These are phyloP conservation scores for Anodontia alba DNA, from an alignment of 2,888 invertebrate genomes.

Conservation along the genomic window DNA sequence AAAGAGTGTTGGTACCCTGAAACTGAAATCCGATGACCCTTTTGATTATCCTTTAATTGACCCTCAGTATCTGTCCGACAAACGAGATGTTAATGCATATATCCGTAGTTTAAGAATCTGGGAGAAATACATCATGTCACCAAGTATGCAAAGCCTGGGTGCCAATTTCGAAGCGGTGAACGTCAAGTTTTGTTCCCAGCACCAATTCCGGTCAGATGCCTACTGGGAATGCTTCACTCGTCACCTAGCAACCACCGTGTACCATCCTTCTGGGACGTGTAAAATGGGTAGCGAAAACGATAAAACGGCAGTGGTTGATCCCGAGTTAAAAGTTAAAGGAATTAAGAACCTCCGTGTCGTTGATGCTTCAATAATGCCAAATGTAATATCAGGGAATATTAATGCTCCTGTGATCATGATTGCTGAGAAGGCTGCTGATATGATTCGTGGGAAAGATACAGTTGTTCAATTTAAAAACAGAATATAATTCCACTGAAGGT, in stretches of 20 bases:
- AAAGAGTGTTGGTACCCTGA: conserved; percentile 14
- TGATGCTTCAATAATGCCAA: conserved; percentile 47
- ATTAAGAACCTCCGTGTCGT: conserved; percentile 39
- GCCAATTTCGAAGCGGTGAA: conserved; percentile 38
- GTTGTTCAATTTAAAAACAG: not conserved
- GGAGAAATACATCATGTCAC: conserved; percentile 32
- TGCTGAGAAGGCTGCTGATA: conserved; percentile 47
- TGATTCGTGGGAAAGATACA: conserved; percentile 25
- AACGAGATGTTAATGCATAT: conserved; percentile 17
- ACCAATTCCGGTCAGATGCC: conserved; percentile 34
- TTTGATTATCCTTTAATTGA: conserved; percentile 37
- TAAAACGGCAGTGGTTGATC: conserved; percentile 88
- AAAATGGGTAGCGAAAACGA: conserved; percentile 87
- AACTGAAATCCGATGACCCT: conserved; percentile 25
- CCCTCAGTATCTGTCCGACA: conserved; percentile 27
- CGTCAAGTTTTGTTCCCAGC: conserved; percentile 36
- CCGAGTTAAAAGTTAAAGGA: conserved; percentile 80
- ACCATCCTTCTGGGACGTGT: conserved; percentile 91
- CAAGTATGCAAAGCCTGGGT: conserved; percentile 48
- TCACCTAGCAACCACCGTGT: conserved; percentile 36
- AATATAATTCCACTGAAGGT: too few relatives aligned
- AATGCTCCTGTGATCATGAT: conserved; percentile 47
- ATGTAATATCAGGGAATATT: conserved; percentile 38
- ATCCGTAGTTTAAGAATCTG: conserved; percentile 26
- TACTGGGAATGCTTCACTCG: conserved; percentile 53